A percentile compares a stretch with the other conserved stretches of the same genome.
These are phyloP conservation scores for Habropoda laboriosa DNA, from an alignment of 1,140 invertebrate species.

Conservation along the genomic window DNA sequence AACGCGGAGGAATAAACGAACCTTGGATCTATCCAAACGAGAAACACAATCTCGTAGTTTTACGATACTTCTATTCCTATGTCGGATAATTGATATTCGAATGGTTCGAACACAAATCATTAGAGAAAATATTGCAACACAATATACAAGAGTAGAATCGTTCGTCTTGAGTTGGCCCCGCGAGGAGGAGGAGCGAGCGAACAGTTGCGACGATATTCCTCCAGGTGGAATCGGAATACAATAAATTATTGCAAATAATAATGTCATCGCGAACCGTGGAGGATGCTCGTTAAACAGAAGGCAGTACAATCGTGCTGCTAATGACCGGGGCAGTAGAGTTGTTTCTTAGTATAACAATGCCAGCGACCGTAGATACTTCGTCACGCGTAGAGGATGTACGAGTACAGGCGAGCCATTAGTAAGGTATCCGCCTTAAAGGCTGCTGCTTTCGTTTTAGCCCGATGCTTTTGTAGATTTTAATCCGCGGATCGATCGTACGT, in stretches of 20 bases:
- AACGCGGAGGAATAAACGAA: no score
- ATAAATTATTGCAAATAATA: conserved; percentile 64
- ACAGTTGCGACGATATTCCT: conserved; percentile 8
- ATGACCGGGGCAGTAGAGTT: conserved; percentile 50
- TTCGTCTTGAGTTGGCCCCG: not conserved
- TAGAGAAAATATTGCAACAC: not conserved
- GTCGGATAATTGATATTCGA: no score
- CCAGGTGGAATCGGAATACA: conserved; percentile 19
- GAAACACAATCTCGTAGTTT: no score
- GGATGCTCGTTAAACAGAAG: conserved; percentile 62
- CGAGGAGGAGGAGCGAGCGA: not conserved
- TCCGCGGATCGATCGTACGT: conserved; percentile 18
- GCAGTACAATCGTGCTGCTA: conserved; percentile 51
- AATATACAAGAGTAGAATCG: not conserved
- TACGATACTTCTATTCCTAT: no score
- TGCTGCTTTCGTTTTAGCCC: conserved; percentile 38
- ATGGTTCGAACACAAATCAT: no score
- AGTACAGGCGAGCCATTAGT: conserved; percentile 54
- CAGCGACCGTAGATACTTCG: conserved; percentile 44
- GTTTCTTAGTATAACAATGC: conserved; percentile 58
- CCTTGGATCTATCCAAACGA: no score
- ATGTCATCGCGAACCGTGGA: conserved; percentile 37
- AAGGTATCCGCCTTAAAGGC: conserved; percentile 53
- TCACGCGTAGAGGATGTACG: conserved; percentile 55
- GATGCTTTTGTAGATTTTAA: conserved; percentile 28